Conservation (phyloP, 1,140 invertebrate genomes). For the Homarus americanus region DNA sequence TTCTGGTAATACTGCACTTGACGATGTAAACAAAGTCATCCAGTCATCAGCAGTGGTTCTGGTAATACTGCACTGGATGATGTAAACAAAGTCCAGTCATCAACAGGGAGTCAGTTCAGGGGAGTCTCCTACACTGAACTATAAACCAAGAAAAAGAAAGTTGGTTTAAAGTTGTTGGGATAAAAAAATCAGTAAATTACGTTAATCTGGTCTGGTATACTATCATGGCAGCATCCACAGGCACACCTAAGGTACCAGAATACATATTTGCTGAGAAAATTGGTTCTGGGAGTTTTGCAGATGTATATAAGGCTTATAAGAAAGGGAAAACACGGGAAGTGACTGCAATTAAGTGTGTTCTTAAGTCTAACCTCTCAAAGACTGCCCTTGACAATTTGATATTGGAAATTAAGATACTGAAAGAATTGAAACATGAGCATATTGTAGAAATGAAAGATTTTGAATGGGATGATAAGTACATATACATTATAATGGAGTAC, state of each 20-base stretch:
- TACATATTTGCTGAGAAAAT: conserved; percentile 87
- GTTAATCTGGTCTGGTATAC: background rate
- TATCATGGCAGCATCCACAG: conserved; percentile 46
- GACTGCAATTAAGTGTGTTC: conserved; percentile 91
- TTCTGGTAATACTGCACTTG: too few relatives aligned
- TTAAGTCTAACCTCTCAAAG: conserved; percentile 86
- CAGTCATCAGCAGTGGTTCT: too few relatives aligned
- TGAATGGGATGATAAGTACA: conserved; percentile 88
- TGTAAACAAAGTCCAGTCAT: too few relatives aligned
- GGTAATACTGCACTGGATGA: too few relatives aligned
- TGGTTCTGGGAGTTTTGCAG: conserved; percentile 92
- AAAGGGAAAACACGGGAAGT: conserved; percentile 83
- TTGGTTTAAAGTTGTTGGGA: too few relatives aligned
- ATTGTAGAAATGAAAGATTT: conserved; percentile 93
- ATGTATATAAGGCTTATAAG: conserved; percentile 90
- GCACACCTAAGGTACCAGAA: conserved; percentile 80
- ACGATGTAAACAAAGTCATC: too few relatives aligned
- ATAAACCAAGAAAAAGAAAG: too few relatives aligned
- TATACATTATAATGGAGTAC: conserved; percentile 94
- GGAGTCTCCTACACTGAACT: too few relatives aligned
- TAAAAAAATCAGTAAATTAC: too few relatives aligned
- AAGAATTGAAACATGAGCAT: conserved; percentile 88
- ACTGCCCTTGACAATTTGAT: conserved; percentile 89
- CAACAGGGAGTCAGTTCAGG: too few relatives aligned
- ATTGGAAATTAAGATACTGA: conserved; percentile 91